phyloP scores from a whole-genome alignment of 92 coral and sea anemone species.

The Nematostella vectensis region DNA sequence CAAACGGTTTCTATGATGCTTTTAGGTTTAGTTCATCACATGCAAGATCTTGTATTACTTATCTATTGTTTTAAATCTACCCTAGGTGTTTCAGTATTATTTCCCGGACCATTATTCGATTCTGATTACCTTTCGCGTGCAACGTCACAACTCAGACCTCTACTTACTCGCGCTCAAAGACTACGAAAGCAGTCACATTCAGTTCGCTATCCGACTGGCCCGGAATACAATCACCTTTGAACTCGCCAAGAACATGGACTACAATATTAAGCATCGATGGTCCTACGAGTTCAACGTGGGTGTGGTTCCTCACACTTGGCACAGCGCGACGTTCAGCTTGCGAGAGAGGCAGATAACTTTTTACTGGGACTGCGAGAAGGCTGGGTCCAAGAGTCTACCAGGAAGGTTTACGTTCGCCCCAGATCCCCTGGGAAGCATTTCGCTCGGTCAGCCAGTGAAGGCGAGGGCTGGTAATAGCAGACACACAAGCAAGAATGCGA shows the following conservation, averaged over 20 bases:
- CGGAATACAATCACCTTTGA: conserved; percentile 46
- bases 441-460: conserved; percentile 52
- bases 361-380: conserved; percentile 74
- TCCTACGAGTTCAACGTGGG: conserved; percentile 65
- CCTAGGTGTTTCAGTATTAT: conserved; percentile 59
- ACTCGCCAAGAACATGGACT: conserved; percentile 27
- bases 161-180: conserved; percentile 57
- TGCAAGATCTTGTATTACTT: too few species aligned
- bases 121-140: conserved; percentile 42
- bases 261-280: conserved; percentile 5
- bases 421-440: conserved; percentile 40
- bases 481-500: too few species aligned
- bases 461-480: too few species aligned
- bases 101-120: conserved; percentile 66
- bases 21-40: too few species aligned
- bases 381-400: conserved; percentile 46
- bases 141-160: conserved; percentile 33
- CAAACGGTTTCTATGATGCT: too few species aligned
- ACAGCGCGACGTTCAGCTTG: conserved; percentile 72
- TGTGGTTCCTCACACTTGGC: conserved; percentile 54
- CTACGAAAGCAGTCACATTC: conserved; percentile 25
- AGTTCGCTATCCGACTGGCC: conserved; percentile 49
- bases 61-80: too few species aligned
- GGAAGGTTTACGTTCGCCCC: conserved; percentile 41
- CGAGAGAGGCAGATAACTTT: conserved; percentile 48